Base-by-base conservation (phyloP, 1,140 invertebrate genomes). In the Ditylenchus dipsaci region DNA sequence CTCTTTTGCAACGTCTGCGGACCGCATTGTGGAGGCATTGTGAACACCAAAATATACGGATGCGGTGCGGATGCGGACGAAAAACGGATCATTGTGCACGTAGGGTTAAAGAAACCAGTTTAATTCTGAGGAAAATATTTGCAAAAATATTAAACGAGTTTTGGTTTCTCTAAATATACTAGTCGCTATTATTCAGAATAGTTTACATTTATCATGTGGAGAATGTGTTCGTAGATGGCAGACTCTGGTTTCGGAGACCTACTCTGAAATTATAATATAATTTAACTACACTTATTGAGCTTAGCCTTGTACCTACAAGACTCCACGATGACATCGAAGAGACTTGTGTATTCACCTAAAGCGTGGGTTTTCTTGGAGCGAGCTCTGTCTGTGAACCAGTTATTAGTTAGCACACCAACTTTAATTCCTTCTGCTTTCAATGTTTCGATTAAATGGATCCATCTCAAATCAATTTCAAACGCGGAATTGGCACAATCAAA, bases 401-500 rank as follows among this genome's bases (percentile, higher is more conserved):
- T 86, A 72, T 86, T 86, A 11, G 85, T 86, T 1, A 86, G 78
- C 9, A 86, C 66, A 1, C 82, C 84, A 9, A 84, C 84, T 69
- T 85, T 84, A 30, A 85, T 63, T 1, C 84, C 84, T 29, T 83
- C 78, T 0, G 77, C 74, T 57, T 75, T 71, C 0, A 86, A 73
- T 71, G 78, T 78, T 59, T 80, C 69, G 17, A 85, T 71, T 11
- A 83, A 82, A 58, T 82, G 80, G 11, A 83, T 66, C 75, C 85
- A 85, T 30, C 82, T 75, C 0, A 79, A 81, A 58, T 76, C 77
- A 30, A 84, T 11, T 27, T 62, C 58, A 15, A 47, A 19, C 11
- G 9, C 11, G 30, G 45, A n/a, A 72, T 71, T 38, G 69, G 29
- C 17, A 42, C 9, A 61, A 27, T 68, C 1, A 70, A 56, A 33